Conservation (phyloP, 2,888 invertebrate species). For the Notodonta ziczac region DNA sequence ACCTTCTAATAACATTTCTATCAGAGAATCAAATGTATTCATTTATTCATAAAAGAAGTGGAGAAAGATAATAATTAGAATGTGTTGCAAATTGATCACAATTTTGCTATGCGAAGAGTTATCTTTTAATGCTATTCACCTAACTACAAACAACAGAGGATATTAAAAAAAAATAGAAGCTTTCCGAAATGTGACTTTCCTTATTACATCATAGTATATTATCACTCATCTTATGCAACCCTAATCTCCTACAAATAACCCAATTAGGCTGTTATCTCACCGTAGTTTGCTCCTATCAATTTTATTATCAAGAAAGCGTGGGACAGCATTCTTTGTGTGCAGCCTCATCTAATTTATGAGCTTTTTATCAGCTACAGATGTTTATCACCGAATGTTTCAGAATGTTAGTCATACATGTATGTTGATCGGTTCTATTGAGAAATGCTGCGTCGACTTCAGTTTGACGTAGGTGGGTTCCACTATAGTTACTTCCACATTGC, state of each 20-base stretch:
- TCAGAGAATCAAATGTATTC: too few species aligned
- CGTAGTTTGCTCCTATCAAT: conserved; percentile 35
- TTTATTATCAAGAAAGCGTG: conserved; percentile 41
- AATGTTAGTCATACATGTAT: conserved; percentile 27
- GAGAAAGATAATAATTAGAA: too few species aligned
- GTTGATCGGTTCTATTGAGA: conserved; percentile 29
- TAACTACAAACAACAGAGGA: too few species aligned
- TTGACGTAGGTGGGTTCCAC: too few species aligned
- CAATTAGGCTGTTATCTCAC: conserved; percentile 42
- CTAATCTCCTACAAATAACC: conserved; percentile 46
- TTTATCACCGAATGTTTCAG: conserved; percentile 25
- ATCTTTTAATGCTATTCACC: too few species aligned
- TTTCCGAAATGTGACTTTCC: neutral
- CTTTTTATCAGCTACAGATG: conserved; percentile 39
- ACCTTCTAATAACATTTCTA: neutral
- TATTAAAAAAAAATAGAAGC: neutral
- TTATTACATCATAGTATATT: neutral
- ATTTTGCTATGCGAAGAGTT: too few species aligned
- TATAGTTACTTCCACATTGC: too few species aligned
- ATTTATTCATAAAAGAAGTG: too few species aligned
- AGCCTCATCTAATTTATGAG: conserved; percentile 41
- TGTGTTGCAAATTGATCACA: too few species aligned
- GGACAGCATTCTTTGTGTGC: conserved; percentile 39
- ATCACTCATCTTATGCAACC: conserved; percentile 24
- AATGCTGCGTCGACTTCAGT: neutral